Conservation (phyloP, 2,888 invertebrate species). For the Brassicogethes aeneus region DNA sequence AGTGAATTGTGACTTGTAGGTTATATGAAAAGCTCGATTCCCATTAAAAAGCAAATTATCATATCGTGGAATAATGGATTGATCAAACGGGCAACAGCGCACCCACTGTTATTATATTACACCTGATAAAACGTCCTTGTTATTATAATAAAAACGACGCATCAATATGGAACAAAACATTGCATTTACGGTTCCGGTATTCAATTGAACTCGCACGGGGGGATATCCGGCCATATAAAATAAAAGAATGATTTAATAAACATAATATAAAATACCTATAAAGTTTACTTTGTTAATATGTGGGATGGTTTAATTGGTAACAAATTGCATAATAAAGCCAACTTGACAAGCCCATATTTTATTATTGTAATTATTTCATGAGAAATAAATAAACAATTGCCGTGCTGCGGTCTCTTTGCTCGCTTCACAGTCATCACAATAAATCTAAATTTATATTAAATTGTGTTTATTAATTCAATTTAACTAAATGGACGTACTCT, state of each 20-base stretch:
- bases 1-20: slow-evolving; percentile 6
- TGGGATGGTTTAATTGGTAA: slow-evolving; percentile 28
- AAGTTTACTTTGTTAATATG: slow-evolving; percentile 23
- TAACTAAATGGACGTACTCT: too few species aligned
- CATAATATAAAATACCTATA: slow-evolving; percentile 29
- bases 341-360: slow-evolving; percentile 18
- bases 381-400: background rate
- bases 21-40: slow-evolving; percentile 4
- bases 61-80: slow-evolving; percentile 32
- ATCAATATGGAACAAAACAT: slow-evolving; percentile 35
- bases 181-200: slow-evolving; percentile 30
- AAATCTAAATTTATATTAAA: too few species aligned
- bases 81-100: slow-evolving; percentile 24
- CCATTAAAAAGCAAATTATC: slow-evolving; percentile 34
- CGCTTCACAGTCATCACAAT: too few species aligned
- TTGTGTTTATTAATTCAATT: too few species aligned
- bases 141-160: slow-evolving; percentile 30
- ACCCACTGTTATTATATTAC: slow-evolving; percentile 31
- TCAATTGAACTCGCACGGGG: slow-evolving; percentile 25
- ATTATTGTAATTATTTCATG: background rate
- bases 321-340: slow-evolving; percentile 26
- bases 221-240: slow-evolving; percentile 34
- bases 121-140: slow-evolving; percentile 35
- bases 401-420: background rate
- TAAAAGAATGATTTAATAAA: slow-evolving; percentile 37